phyloP scores from a whole-genome alignment of 2,888 invertebrate species.

The Arge pagana region DNA sequence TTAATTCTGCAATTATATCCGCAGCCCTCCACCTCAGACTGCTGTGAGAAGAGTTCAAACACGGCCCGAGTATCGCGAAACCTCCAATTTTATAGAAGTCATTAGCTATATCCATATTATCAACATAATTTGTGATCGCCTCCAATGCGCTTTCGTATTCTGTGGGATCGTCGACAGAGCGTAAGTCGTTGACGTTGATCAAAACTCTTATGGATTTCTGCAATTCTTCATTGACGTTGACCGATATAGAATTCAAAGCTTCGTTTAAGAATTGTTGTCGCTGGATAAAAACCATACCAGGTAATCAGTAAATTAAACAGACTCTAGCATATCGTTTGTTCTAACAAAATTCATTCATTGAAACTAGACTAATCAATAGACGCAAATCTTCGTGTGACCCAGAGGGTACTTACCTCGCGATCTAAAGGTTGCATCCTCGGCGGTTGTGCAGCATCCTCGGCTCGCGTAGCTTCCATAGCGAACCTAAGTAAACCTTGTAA shows the following conservation, averaged over 20 bases:
- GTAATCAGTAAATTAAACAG: not conserved
- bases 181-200: slow-evolving; percentile 60
- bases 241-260: slow-evolving; percentile 71
- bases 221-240: slow-evolving; percentile 72
- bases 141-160: slow-evolving; percentile 70
- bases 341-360: not conserved
- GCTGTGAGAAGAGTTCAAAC: slow-evolving; percentile 67
- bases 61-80: slow-evolving; percentile 71
- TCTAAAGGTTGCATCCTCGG: slow-evolving; percentile 65
- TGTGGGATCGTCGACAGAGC: slow-evolving; percentile 61
- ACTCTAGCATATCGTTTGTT: not conserved
- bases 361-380: not conserved
- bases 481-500: slow-evolving; percentile 70
- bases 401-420: slow-evolving; percentile 62
- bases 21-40: slow-evolving; percentile 69
- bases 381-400: not conserved
- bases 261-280: slow-evolving; percentile 72
- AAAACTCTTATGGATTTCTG: slow-evolving; percentile 67
- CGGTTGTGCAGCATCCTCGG: slow-evolving; percentile 63
- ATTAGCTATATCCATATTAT: slow-evolving; percentile 79
- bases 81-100: slow-evolving; percentile 88
- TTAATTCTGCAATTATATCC: slow-evolving; percentile 74
- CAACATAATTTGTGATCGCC: slow-evolving; percentile 70
- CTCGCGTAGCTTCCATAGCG: slow-evolving; percentile 70
- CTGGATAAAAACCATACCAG: slow-evolving; percentile 58